Evolutionary conservation across 2,113 vertebrate species (phyloP).

Genomic region (Terrapene triunguis): DNA sequence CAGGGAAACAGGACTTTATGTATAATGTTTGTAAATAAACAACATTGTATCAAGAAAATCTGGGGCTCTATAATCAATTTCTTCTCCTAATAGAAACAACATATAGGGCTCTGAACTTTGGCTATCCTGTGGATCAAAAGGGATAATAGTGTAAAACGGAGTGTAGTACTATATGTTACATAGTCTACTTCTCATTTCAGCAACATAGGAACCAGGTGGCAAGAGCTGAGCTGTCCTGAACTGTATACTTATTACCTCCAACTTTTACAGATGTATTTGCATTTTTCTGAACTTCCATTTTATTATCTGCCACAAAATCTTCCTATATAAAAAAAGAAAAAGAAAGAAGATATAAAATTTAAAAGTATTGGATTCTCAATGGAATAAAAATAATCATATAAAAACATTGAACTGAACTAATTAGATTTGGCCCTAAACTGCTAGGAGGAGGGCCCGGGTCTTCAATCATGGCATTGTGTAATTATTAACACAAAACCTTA

Average conservation of each 20-base stretch:
- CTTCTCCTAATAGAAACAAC: neutral
- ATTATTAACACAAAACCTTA: neutral
- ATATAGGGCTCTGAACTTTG: neutral
- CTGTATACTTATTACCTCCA: conserved; percentile 67
- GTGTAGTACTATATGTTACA: accelerated
- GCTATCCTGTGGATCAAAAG: neutral
- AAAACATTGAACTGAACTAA: conserved; percentile 8
- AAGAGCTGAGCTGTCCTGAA: neutral
- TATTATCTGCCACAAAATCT: conserved; percentile 50
- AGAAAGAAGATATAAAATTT: neutral
- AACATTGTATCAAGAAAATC: neutral
- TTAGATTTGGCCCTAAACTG: neutral
- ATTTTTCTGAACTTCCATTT: conserved; percentile 31
- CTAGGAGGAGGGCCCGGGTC: neutral
- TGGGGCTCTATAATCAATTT: neutral
- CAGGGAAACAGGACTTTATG: neutral
- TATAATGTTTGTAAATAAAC: neutral
- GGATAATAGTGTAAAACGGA: neutral
- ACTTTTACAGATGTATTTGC: conserved; percentile 1
- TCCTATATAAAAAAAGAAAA: conserved; percentile 66
- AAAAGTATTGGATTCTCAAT: neutral
- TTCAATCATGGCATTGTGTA: neutral
- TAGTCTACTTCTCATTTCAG: accelerated
- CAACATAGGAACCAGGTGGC: neutral
- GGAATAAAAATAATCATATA: conserved; percentile 13